Conservation (phyloP, 2,797 vertebrate genomes). For the Takifugu rubripes region DNA sequence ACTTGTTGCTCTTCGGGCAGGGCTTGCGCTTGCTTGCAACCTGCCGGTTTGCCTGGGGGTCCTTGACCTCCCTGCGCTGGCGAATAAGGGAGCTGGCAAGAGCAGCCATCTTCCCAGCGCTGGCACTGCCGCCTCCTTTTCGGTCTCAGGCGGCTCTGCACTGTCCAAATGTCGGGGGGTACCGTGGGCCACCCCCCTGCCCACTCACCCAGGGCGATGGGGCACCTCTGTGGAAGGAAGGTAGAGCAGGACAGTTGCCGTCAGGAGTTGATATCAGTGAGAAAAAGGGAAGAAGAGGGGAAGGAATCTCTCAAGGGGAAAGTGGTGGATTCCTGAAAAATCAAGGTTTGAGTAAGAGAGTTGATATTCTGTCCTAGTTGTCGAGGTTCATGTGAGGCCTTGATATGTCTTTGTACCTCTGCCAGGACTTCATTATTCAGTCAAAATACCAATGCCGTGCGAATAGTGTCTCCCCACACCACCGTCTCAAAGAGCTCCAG, state of each 20-base stretch:
- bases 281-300: constrained; percentile 12
- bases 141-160: constrained; percentile 60
- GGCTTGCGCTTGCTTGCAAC: constrained; percentile 84
- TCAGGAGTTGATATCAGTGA: constrained; percentile 22
- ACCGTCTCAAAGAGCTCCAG: constrained; percentile 14
- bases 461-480: constrained; percentile 16
- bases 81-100: constrained; percentile 90
- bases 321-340: constrained; percentile 10
- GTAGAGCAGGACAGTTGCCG: constrained; percentile 36
- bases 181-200: constrained; percentile 73
- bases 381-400: constrained; percentile 34
- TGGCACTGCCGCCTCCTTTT: constrained; percentile 60
- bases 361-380: constrained; percentile 25
- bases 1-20: constrained; percentile 89
- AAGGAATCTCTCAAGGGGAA: constrained; percentile 33
- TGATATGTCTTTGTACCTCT: constrained; percentile 22
- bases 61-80: constrained; percentile 87
- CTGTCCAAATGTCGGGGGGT: constrained; percentile 67
- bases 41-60: constrained; percentile 83
- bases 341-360: constrained; percentile 4
- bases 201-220: constrained; percentile 73
- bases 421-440: constrained; percentile 30
- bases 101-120: constrained; percentile 81
- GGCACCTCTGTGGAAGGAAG: constrained; percentile 50
- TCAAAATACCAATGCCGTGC: constrained; percentile 15